Evolutionary conservation across 2,797 vertebrate species (phyloP).

Genomic region (Channa striata): DNA sequence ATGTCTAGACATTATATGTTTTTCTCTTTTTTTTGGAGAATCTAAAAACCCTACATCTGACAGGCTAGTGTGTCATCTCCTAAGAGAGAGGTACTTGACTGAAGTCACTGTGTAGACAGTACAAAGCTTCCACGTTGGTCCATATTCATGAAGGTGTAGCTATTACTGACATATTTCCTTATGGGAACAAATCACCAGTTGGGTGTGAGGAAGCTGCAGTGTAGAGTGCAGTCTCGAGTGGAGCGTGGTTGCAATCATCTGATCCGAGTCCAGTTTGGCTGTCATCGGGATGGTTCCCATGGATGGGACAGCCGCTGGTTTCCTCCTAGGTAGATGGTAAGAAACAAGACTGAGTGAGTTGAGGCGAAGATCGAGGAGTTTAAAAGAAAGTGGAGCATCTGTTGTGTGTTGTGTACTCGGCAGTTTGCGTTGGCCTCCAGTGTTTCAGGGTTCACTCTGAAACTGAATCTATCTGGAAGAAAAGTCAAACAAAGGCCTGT

Average conservation of each 20-base stretch:
- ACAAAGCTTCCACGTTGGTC: constrained; percentile 78
- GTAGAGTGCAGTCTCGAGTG: constrained; percentile 50
- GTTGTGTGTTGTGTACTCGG: constrained; percentile 45
- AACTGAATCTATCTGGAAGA: constrained; percentile 35
- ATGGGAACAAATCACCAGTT: constrained; percentile 83
- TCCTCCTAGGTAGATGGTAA: constrained; percentile 21
- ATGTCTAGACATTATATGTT: constrained; percentile 75
- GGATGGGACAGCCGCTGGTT: constrained; percentile 32
- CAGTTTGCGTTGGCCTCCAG: constrained; percentile 38
- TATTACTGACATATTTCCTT: constrained; percentile 86
- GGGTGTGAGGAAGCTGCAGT: constrained; percentile 56
- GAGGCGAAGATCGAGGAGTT: constrained; percentile 42
- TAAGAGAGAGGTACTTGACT: constrained; percentile 79
- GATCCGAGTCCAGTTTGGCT: constrained; percentile 63
- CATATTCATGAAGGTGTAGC: constrained; percentile 83
- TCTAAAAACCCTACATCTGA: constrained; percentile 74
- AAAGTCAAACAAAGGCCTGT: constrained; percentile 36
- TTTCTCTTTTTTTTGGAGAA: constrained; percentile 48
- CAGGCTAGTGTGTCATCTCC: constrained; percentile 77
- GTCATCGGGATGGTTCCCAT: constrained; percentile 52
- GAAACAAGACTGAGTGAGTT: constrained; percentile 15
- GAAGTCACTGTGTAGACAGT: constrained; percentile 79
- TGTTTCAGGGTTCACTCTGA: constrained; percentile 27
- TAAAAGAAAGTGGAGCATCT: constrained; percentile 46
- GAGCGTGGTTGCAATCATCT: constrained; percentile 68